Conservation (phyloP, 2,113 vertebrate genomes). For the Okapia johnstoni region DNA sequence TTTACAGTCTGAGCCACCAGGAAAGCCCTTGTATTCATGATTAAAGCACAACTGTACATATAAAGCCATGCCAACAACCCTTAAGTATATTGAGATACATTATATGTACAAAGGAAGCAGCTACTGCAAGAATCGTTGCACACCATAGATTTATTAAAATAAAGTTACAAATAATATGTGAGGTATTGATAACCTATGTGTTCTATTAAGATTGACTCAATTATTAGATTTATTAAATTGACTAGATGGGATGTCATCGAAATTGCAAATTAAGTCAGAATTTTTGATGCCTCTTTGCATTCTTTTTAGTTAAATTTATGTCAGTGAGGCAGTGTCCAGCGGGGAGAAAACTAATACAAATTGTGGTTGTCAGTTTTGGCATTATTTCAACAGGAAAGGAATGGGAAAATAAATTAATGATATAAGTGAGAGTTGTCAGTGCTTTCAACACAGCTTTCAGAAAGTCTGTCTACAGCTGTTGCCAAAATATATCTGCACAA, state of each 20-base stretch:
- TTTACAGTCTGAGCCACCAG: no score
- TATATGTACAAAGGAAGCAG: neutral
- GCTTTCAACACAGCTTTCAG: neutral
- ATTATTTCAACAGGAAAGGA: neutral
- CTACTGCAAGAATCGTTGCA: neutral
- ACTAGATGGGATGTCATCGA: neutral
- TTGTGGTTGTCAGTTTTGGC: neutral
- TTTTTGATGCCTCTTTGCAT: neutral
- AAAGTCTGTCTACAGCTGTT: neutral
- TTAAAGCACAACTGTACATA: neutral
- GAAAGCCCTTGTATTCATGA: no score
- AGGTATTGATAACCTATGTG: conserved; percentile 22
- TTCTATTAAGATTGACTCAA: neutral
- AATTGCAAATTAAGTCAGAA: conserved; percentile 46
- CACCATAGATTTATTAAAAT: neutral
- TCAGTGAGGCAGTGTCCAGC: neutral
- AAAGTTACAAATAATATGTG: neutral
- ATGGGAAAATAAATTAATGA: neutral
- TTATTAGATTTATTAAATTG: neutral
- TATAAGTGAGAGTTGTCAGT: neutral
- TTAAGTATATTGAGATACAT: neutral
- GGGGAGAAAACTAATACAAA: neutral
- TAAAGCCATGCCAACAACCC: neutral
- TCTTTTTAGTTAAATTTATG: neutral
- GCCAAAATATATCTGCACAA: neutral